Base-by-base conservation (phyloP, 2,888 invertebrate genomes). In the Aphelenchoides bicaudatus region DNA sequence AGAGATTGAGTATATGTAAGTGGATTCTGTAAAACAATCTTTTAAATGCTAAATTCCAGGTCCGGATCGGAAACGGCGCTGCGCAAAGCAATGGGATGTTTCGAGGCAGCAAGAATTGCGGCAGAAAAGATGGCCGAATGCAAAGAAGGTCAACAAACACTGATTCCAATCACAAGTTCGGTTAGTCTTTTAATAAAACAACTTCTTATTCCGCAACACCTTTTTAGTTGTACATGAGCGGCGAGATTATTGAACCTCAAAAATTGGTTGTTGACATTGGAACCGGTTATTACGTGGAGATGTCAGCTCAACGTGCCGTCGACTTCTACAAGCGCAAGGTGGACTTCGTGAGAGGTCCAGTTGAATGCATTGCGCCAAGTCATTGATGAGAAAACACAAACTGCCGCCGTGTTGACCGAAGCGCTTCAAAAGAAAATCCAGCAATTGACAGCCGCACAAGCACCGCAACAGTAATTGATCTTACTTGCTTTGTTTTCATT, bases 231-330 rank as follows among this genome's bases (percentile, higher is more conserved):
- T 30, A 6, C 31, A 48, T 48, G 28, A 48, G 31, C 8, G 37
- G 49, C 31, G 29, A 48, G 21, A 29, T 48, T 23, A 5, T 48
- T n/a, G 49, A 29, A 21, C 49, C 31, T 8, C 8, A 5, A 48
- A 48, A 48, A 80, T 91, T 93, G 53, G 84, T 94, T 29, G 88
- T 96, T 68, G 94, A 96, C 81, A 87, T 96, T 78, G 96, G 96
- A 51, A 94, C 96, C 52, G 92, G 94, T 64, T 96, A 96, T 81
- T 96, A 88, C 83, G 89, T 89, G 21, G 89, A 93, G 81, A 91
- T 91, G 85, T 86, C 87, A 74, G 84, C 89, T 61, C 85, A 85
- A 23, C 86, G 87, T 59, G 91, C 90, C 0, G 25, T 51, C 39
- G 52, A 51, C 25, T 37, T 34, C 39, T 51, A 51, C 37, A 30